Evolutionary conservation across 2,113 vertebrate species (phyloP).

Genomic region (Cyanoramphus novaezelandiae): DNA sequence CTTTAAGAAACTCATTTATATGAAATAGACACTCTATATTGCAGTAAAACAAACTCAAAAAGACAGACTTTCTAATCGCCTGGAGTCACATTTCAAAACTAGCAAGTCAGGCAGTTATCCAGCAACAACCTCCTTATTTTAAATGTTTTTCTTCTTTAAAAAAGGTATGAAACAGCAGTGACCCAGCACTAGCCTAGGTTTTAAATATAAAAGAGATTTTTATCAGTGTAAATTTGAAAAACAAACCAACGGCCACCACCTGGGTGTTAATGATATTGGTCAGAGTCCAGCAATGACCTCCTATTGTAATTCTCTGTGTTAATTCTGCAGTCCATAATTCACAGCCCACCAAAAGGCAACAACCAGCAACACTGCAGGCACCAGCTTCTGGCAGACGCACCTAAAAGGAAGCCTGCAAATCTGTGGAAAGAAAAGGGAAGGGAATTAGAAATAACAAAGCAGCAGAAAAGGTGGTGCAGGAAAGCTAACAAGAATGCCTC

Average conservation of each 20-base stretch:
- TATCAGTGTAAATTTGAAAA: conserved; percentile 51
- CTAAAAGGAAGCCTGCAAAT: conserved; percentile 36
- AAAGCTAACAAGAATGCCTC: background rate
- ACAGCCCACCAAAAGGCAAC: conserved; percentile 57
- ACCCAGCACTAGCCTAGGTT: conserved; percentile 73
- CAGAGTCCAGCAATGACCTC: conserved; percentile 76
- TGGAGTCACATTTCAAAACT: conserved; percentile 46
- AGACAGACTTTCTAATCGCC: background rate
- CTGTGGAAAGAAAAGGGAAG: background rate
- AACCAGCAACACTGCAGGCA: conserved; percentile 42
- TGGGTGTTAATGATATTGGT: conserved; percentile 51
- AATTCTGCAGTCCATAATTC: conserved; percentile 29
- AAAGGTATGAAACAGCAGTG: conserved; percentile 69
- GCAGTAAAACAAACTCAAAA: conserved; percentile 12
- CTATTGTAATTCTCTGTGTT: background rate
- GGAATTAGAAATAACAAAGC: background rate
- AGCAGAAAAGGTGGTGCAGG: background rate
- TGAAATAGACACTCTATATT: conserved; percentile 15
- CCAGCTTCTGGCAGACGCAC: conserved; percentile 43
- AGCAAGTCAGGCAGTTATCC: conserved; percentile 66
- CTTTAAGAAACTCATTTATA: conserved; percentile 9
- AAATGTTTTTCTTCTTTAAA: conserved; percentile 47
- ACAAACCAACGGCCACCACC: conserved; percentile 64
- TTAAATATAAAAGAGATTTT: conserved; percentile 72
- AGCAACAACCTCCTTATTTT: conserved; percentile 70